These are phyloP conservation scores for Zaprionus obscuricornis DNA, from an alignment of 2,888 invertebrate genomes.

Conservation along the genomic window DNA sequence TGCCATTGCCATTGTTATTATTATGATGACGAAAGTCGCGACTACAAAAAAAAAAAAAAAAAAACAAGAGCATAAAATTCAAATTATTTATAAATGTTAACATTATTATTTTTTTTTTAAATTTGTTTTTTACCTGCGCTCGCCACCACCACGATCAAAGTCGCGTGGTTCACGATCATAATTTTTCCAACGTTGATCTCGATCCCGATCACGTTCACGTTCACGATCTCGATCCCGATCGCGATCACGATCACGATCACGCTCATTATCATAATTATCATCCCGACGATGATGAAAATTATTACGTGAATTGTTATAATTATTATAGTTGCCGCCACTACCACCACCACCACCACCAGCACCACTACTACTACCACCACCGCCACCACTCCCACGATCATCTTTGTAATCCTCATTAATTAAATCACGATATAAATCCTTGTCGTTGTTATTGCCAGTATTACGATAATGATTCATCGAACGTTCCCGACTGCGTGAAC, in stretches of 20 bases:
- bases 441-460: constrained; percentile 66
- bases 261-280: constrained; percentile 58
- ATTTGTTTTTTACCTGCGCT: constrained; percentile 47
- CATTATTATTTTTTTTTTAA: no score
- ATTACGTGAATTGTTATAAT: constrained; percentile 58
- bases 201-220: constrained; percentile 42
- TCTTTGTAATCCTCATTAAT: constrained; percentile 82
- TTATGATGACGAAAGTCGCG: constrained; percentile 57
- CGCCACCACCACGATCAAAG: constrained; percentile 53
- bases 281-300: constrained; percentile 63
- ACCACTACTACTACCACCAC: no score
- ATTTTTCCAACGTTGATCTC: constrained; percentile 60
- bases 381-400: no score
- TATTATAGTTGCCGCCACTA: constrained; percentile 45
- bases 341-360: no score
- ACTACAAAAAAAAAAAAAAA: constrained; percentile 29
- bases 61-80: neutral
- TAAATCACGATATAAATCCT: constrained; percentile 82
- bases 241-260: constrained; percentile 42
- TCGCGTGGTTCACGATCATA: constrained; percentile 59
- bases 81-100: neutral
- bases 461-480: constrained; percentile 57
- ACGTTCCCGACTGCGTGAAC: constrained; percentile 82
- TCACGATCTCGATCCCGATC: constrained; percentile 47
- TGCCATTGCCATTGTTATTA: constrained; percentile 42